Percentiles rank a stretch among this genome's conserved stretches.
Conservation (phyloP, 2,888 invertebrate genomes). For the Amitus sp. region DNA sequence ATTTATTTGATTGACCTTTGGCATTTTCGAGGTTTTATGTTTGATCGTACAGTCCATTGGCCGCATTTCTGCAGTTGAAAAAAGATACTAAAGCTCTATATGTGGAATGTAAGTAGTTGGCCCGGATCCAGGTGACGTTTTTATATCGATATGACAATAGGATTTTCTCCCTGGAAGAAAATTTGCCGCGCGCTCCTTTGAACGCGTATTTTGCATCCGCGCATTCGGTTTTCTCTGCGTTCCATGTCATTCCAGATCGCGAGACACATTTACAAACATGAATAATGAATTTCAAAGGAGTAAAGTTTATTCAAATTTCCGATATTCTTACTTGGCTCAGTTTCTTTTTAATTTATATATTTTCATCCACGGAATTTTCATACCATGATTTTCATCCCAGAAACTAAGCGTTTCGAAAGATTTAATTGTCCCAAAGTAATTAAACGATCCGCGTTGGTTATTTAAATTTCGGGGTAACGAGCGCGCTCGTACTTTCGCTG, state of each 20-base stretch:
- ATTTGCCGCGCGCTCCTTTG: not conserved
- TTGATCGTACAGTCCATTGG: conserved; percentile 3
- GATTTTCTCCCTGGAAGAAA: conserved; percentile 24
- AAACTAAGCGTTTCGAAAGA: not conserved
- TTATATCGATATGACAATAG: conserved; percentile 19
- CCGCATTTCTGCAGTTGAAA: conserved; percentile 11
- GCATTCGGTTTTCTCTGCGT: conserved; percentile 1
- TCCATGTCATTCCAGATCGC: not conserved
- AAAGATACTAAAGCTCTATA: conserved; percentile 26
- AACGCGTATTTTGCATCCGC: conserved; percentile 6
- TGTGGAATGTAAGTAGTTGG: conserved; percentile 33
- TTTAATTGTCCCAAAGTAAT: conserved; percentile 1
- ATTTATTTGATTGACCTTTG: conserved; percentile 5
- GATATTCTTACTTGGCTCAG: too few species aligned
- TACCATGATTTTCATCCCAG: not conserved
- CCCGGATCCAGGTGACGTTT: conserved; percentile 32
- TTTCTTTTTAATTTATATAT: too few species aligned
- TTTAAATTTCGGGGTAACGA: conserved; percentile 6
- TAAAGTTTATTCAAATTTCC: not conserved
- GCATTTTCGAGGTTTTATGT: too few species aligned
- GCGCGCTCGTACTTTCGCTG: not conserved
- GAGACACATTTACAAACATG: not conserved
- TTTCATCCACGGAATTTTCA: too few species aligned
- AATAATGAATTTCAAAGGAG: not conserved
- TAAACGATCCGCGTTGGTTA: conserved; percentile 9